Evolutionary conservation across 2,113 vertebrate species (phyloP), one percentile per base, ranked within the genome.

Genomic region (Melanerpes aurifrons): DNA sequence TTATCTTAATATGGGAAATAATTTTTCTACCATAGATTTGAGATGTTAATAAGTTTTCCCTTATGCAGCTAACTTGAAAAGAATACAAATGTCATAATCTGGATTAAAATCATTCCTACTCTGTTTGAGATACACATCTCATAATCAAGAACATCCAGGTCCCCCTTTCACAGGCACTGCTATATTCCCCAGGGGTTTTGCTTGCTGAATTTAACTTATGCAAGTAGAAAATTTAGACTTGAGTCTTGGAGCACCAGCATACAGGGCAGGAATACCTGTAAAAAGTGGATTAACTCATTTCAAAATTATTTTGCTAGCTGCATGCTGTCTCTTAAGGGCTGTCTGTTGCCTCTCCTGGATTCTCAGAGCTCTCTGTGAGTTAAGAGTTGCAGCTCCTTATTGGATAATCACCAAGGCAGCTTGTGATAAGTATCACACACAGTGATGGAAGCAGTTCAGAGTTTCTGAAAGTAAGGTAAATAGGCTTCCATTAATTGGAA

Each of bases 61-160:
- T 63, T 91, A 94, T 79, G 73, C 54, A 78, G 67, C 82, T 88
- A 91, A 95, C 94, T 91, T 94, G 90, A 97, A 96, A 97, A 94
- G 95, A 96, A 97, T 96, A 97, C 96, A 95, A 95, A 95, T 96
- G 74, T 92, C 92, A 95, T 95, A 92, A 96, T 95, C 92, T 43
- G 25, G 82, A 94, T 97, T 96, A 94, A 96, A 97, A 96, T 82
- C 78, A 92, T 95, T 96, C 89, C 91, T 92, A 67, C n/a, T 96
- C 84, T 70, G 61, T 93, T 95, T 43, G 87, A 80, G 96, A 97
- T 96, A 94, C 6, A 45, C 11, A 59, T 97, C 97, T 97, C 7
- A 0, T 71, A 80, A 93, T 89, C 87, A 88, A 48, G 89, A 97
- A 92, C 86, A 93, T 81, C 92, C 62, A 94, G 94, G 85, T 95